Conservation (phyloP, 2,113 vertebrate genomes). For the Aspidoscelis tigris region DNA sequence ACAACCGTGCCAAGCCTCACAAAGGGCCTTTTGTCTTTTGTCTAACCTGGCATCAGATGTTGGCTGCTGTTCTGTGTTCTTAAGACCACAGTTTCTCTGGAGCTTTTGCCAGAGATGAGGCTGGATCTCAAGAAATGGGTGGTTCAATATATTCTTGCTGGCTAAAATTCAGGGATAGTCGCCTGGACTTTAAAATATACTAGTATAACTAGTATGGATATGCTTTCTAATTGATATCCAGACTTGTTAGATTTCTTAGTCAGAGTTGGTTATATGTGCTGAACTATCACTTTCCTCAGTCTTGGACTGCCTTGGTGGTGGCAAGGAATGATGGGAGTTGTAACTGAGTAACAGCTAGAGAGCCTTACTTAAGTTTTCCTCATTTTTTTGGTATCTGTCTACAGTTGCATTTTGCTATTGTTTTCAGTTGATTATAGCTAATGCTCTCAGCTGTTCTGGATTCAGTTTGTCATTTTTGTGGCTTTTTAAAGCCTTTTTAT, state of each 20-base stretch:
- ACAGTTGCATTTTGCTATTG: neutral
- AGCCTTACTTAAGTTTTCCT: too few relatives aligned
- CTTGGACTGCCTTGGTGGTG: too few relatives aligned
- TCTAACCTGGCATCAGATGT: neutral
- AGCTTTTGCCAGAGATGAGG: neutral
- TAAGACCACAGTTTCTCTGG: neutral
- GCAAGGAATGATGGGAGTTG: too few relatives aligned
- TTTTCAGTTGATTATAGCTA: neutral
- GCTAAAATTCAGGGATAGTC: neutral
- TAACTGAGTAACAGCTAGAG: too few relatives aligned
- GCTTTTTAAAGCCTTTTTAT: neutral
- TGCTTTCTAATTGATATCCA: neutral
- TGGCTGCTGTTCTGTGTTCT: neutral
- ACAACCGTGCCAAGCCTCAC: neutral
- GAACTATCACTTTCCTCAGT: too few relatives aligned
- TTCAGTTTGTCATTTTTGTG: neutral
- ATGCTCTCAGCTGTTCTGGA: neutral
- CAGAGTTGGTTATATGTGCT: neutral
- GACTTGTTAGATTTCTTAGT: neutral
- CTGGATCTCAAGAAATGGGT: neutral
- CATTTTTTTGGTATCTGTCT: too few relatives aligned
- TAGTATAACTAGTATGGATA: neutral
- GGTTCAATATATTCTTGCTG: neutral
- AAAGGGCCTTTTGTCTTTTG: conserved; percentile 32
- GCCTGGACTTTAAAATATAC: neutral